Conservation (phyloP, 2,888 invertebrate species). For the Lomographa bimaculata region DNA sequence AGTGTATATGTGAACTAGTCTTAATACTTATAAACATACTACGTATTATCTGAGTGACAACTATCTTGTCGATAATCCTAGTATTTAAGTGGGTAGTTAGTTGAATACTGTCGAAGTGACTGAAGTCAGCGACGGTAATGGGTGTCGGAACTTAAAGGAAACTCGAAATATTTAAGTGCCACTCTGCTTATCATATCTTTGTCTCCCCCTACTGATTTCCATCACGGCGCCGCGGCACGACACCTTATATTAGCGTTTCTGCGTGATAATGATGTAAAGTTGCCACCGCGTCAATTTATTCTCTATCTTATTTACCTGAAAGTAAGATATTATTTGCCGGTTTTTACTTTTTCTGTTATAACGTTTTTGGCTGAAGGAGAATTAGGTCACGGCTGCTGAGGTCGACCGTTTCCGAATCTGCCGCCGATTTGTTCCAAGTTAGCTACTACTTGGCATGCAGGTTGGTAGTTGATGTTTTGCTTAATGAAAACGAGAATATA, state of each 20-base stretch:
- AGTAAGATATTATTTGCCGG: constrained; percentile 9
- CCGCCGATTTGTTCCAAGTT: constrained; percentile 20
- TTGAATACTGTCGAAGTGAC: constrained; percentile 3
- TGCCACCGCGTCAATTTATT: background rate
- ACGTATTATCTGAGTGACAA: too few relatives aligned
- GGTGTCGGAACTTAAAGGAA: too few relatives aligned
- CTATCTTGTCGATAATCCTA: too few relatives aligned
- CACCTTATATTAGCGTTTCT: constrained; percentile 16
- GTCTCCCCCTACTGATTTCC: constrained; percentile 22
- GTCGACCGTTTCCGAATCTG: constrained; percentile 20
- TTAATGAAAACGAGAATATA: constrained; percentile 4
- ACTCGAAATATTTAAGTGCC: constrained; percentile 19
- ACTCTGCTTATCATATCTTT: constrained; percentile 28
- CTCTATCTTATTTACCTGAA: constrained; percentile 12
- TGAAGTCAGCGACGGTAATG: constrained; percentile 9
- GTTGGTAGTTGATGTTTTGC: constrained; percentile 7
- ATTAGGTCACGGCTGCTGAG: constrained; percentile 24
- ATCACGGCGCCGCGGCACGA: constrained; percentile 13
- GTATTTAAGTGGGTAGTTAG: constrained; percentile 1
- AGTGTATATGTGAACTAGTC: too few relatives aligned
- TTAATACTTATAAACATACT: too few relatives aligned
- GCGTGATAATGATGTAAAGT: constrained; percentile 4
- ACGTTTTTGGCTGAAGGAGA: constrained; percentile 9
- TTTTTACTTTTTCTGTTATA: constrained; percentile 5
- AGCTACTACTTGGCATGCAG: constrained; percentile 21